These are phyloP conservation scores for Omphaloscelis lunosa DNA, from an alignment of 2,888 invertebrate genomes.

Conservation along the genomic window DNA sequence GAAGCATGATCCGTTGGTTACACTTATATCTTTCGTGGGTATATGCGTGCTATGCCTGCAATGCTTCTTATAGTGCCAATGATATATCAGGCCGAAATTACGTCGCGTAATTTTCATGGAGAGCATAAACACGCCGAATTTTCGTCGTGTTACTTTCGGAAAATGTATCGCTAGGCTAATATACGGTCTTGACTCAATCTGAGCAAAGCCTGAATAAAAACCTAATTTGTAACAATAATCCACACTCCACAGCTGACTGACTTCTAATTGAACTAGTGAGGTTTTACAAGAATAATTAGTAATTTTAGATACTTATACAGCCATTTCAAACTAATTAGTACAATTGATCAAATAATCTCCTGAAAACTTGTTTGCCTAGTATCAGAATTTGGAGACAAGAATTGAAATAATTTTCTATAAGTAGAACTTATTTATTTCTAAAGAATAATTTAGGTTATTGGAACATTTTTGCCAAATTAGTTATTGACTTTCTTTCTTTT, in stretches of 20 bases:
- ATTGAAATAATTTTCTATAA: slow-evolving; percentile 37
- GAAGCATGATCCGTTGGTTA: neutral
- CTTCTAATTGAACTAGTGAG: slow-evolving; percentile 4
- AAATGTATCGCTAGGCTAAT: neutral
- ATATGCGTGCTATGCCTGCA: neutral
- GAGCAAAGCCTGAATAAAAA: neutral
- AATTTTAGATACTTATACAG: slow-evolving; percentile 6
- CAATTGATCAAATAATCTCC: slow-evolving; percentile 13
- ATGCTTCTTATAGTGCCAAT: neutral
- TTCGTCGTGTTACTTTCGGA: neutral
- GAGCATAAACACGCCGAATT: neutral
- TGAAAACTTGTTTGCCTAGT: neutral
- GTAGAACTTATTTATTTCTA: too few species aligned
- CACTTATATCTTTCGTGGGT: too few species aligned
- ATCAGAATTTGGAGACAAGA: slow-evolving; percentile 13
- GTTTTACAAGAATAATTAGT: slow-evolving; percentile 1
- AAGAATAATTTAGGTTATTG: slow-evolving; percentile 8
- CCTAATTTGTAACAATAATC: neutral
- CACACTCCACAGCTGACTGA: neutral
- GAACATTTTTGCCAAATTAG: neutral
- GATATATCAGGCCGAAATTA: neutral
- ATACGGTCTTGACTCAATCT: neutral
- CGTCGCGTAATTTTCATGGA: neutral
- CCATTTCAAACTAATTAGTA: slow-evolving; percentile 15
- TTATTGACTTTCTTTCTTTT: too few species aligned